Conservation (phyloP, 2,888 invertebrate species). For the Ptychoptera contaminata region DNA sequence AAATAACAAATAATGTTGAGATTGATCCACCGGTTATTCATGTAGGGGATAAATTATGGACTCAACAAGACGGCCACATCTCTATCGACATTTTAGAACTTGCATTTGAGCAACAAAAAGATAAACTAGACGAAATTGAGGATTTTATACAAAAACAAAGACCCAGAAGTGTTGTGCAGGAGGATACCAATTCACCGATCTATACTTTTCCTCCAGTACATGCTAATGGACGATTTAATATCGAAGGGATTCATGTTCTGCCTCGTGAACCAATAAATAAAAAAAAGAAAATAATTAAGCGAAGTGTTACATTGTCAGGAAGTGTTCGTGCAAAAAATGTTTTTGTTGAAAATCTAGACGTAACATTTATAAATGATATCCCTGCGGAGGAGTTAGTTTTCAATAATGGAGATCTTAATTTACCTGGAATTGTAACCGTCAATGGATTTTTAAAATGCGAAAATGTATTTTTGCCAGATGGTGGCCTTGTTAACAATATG, state of each 20-base stretch:
- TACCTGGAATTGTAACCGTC: constrained; percentile 17
- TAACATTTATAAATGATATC: constrained; percentile 21
- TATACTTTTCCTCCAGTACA: too few relatives aligned
- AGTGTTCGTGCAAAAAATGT: constrained; percentile 9
- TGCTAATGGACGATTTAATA: background rate
- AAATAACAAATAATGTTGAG: constrained; percentile 14
- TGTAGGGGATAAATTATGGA: constrained; percentile 21
- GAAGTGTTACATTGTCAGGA: background rate
- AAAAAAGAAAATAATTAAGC: too few relatives aligned
- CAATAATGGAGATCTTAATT: constrained; percentile 17
- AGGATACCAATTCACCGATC: background rate
- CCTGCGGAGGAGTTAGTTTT: constrained; percentile 16
- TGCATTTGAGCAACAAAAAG: constrained; percentile 11
- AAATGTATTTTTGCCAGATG: background rate
- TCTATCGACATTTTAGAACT: constrained; percentile 17
- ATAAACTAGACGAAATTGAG: background rate
- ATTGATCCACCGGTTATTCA: constrained; percentile 15
- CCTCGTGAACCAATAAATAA: too few relatives aligned
- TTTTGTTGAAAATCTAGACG: constrained; percentile 17
- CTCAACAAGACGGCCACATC: constrained; percentile 15
- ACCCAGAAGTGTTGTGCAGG: background rate
- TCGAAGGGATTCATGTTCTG: background rate
- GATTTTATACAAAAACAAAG: background rate
- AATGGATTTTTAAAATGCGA: too few relatives aligned
- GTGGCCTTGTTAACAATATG: background rate